Base-by-base conservation (phyloP, 1,140 invertebrate genomes). In the Zaprionus capensis region DNA sequence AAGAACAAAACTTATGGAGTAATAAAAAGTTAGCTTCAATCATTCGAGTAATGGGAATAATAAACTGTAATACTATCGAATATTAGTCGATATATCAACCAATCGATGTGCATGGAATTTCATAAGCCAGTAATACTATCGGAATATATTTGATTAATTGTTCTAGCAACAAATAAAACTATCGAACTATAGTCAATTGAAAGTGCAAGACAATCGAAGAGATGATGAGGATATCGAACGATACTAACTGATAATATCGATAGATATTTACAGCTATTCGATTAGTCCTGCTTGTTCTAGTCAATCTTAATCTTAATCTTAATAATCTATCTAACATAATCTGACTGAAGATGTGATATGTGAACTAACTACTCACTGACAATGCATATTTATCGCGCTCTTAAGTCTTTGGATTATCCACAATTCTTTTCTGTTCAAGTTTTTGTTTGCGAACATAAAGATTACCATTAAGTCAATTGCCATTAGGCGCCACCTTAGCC, bases 401-500 rank as follows among this genome's bases (percentile, higher is more conserved):
- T 49, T 49, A 49, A 49, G 46, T 22, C 46, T 20, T 46, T 12
- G 20, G 46, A 51, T 51, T 51, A 51, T 51, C 12, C 11, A 5
- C 46, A 20, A 51, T 41, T n/a, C 57, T 67, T 58, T 67, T 51
- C 17, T 41, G n/a, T 22, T 31, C n/a, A 53, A 31, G 17, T 41
- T 46, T 51, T 51, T 26, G 41, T 44, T 49, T 63, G 41, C 46
- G 49, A 49, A 58, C 28, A 56, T 38, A 36, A 75, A 51, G 59
- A 64, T 64, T 64, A 41, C 22, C 59, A 71, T 71, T 64, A 71
- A 58, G 53, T 20, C 49, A 64, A 75, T 58, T 55, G 61, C 36
- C 38, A 65, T 71, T 28, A 61, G 68, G 73, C 73, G 73, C 73
- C 73, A 75, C 17, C 67, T 64, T 38, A 41, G 6, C n/a, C 26